Evolutionary conservation across 2,888 invertebrate species (phyloP).

Genomic region (Drosophila atroscutellata): DNA sequence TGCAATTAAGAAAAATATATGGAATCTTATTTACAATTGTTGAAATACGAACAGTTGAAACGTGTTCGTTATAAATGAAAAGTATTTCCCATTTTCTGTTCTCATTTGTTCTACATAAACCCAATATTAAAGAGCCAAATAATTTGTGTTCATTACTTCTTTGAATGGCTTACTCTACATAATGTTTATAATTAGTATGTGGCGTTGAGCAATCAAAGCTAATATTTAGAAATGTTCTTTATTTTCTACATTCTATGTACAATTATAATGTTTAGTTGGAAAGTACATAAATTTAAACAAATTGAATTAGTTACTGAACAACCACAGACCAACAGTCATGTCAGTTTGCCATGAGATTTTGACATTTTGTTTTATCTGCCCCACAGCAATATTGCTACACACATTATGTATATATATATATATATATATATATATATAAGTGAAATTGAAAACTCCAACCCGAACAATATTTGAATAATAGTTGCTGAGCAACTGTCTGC

Average conservation of each 20-base stretch:
- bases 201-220: neutral
- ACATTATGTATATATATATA: conserved; percentile 19
- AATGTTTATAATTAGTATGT: neutral
- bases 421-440: neutral
- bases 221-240: neutral
- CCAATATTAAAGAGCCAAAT: neutral
- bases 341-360: conserved; percentile 32
- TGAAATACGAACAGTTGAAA: neutral
- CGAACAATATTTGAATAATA: conserved; percentile 9
- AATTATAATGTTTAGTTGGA: neutral
- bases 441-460: conserved; percentile 22
- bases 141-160: neutral
- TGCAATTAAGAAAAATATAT: neutral
- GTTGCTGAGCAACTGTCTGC: neutral
- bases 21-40: neutral
- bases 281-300: conserved; percentile 19
- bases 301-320: conserved; percentile 45
- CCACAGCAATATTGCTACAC: conserved; percentile 11
- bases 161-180: neutral
- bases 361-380: conserved; percentile 1
- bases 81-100: neutral
- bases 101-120: neutral
- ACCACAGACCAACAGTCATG: conserved; percentile 32
- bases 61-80: neutral
- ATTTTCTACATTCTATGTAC: neutral